phyloP scores from a whole-genome alignment of 2,797 vertebrate species.

The Apodemus agrarius region DNA sequence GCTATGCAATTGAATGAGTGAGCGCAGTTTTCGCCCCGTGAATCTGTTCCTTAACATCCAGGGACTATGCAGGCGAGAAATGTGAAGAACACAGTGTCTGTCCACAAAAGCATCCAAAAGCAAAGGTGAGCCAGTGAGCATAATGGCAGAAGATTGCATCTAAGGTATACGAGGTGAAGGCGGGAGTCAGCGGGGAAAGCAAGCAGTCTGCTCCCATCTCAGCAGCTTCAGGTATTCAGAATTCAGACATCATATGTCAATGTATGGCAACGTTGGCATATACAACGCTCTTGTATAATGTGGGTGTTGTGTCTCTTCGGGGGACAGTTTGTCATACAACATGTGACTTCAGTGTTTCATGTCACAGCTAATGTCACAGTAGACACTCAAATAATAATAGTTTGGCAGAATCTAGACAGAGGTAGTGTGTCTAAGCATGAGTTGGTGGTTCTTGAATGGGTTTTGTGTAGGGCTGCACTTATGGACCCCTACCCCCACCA shows the following conservation, averaged over 20 bases:
- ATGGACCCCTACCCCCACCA: too few species aligned
- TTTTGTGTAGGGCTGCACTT: neutral
- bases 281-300: neutral
- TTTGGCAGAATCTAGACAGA: neutral
- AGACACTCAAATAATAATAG: neutral
- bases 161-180: neutral
- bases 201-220: neutral
- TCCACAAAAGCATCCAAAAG: neutral
- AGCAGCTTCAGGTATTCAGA: neutral
- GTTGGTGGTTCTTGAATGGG: neutral
- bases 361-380: neutral
- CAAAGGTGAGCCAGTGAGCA: neutral
- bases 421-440: neutral
- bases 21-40: neutral
- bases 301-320: neutral
- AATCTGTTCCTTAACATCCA: neutral
- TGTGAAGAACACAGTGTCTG: neutral
- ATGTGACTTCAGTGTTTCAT: neutral
- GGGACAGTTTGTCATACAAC: neutral
- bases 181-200: neutral
- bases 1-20: neutral
- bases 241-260: neutral
- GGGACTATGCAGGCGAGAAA: neutral
- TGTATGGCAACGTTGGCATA: rapidly evolving
- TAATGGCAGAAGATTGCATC: neutral